These are phyloP conservation scores for Sus cebifrons DNA, from an alignment of 2,797 vertebrate species.

Conservation along the genomic window DNA sequence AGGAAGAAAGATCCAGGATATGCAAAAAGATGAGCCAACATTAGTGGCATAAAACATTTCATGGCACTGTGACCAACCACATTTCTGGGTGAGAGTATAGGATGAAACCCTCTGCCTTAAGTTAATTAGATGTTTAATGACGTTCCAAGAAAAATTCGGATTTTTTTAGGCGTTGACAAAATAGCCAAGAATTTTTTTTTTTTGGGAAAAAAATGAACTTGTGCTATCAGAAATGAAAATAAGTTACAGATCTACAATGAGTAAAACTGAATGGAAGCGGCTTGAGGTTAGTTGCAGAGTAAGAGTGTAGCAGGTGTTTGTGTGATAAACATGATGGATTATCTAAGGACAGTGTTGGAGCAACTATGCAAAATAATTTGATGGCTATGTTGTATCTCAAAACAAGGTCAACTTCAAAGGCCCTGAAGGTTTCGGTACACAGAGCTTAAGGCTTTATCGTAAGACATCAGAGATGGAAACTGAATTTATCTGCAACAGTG, in stretches of 20 bases:
- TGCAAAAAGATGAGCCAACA: not conserved
- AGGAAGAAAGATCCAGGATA: not conserved
- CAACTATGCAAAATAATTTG: not conserved
- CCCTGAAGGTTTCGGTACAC: conserved; percentile 24
- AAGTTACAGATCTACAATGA: not conserved
- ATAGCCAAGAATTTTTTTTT: not conserved
- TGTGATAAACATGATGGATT: not conserved
- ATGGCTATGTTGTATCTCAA: not conserved
- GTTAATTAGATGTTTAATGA: not conserved
- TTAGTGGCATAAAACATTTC: conserved; percentile 6
- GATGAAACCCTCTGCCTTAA: not conserved
- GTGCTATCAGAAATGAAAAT: not conserved
- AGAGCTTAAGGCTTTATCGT: conserved; percentile 40
- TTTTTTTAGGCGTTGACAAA: conserved; percentile 39
- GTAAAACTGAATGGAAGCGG: not conserved
- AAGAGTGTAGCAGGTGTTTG: not conserved
- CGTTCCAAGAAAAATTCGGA: not conserved
- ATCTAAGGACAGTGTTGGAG: not conserved
- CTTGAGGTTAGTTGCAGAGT: not conserved
- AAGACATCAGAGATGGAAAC: not conserved
- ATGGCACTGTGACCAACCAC: not conserved
- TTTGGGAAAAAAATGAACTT: not conserved
- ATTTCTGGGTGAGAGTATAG: not conserved
- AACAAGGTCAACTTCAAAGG: not conserved
- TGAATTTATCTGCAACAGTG: not conserved